A percentile compares a stretch with the other conserved stretches of the same genome.
Conservation (phyloP, 2,113 vertebrate species). For the Malurus melanocephalus region DNA sequence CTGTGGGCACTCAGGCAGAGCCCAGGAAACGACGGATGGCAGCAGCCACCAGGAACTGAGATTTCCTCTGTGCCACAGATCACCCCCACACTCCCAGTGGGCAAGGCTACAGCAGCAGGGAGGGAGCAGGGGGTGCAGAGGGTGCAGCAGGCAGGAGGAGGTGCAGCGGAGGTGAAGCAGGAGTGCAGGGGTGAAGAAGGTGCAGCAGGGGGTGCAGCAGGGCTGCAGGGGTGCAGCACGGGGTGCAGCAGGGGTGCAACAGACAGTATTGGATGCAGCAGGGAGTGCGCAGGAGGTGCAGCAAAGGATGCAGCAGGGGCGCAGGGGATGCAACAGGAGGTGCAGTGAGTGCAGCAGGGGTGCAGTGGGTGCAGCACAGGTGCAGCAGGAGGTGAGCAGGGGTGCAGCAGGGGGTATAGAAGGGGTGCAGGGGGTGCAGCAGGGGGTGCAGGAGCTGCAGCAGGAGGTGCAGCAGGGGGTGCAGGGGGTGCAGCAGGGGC, state of each 20-base stretch:
- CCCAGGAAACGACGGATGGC: rapidly evolving
- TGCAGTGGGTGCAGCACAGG: background rate
- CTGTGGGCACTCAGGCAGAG: rapidly evolving
- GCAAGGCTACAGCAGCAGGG: background rate
- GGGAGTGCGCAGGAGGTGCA: too few species aligned
- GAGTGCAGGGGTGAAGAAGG: too few species aligned
- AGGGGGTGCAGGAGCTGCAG: background rate
- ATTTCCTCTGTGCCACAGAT: background rate
- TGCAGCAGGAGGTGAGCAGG: background rate
- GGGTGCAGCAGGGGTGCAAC: too few species aligned
- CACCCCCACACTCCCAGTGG: rapidly evolving
- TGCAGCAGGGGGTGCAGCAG: background rate
- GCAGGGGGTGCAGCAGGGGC: too few species aligned
- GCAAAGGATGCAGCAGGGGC: too few species aligned
- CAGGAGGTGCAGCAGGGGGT: background rate
- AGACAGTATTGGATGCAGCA: too few species aligned
- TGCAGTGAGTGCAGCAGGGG: too few species aligned
- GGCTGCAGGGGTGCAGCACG: too few species aligned
- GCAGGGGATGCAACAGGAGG: too few species aligned
- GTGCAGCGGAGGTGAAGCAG: background rate
- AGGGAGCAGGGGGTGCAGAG: background rate
- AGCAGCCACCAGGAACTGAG: background rate
- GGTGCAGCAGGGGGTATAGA: background rate
- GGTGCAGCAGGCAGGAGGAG: too few species aligned
- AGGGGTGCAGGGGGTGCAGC: background rate